These are phyloP conservation scores for Drosophila bocqueti DNA, from an alignment of 1,140 invertebrate species.

Conservation along the genomic window DNA sequence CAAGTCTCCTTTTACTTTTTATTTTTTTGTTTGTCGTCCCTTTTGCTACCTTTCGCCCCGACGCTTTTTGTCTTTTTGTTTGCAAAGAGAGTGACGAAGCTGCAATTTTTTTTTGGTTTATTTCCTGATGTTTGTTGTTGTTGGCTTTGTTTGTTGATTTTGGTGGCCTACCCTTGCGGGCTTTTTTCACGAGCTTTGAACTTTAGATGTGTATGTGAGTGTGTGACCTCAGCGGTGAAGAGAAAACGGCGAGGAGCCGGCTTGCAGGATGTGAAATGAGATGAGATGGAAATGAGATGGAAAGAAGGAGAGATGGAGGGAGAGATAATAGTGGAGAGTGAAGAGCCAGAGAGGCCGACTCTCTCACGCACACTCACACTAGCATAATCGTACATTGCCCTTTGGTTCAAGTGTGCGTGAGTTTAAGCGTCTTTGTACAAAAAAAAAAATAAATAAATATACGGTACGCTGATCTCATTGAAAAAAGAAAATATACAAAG, in stretches of 20 bases:
- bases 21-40: constrained; percentile 47
- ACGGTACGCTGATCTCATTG: constrained; percentile 74
- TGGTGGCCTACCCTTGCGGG: constrained; percentile 36
- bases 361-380: constrained; percentile 48
- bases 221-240: constrained; percentile 47
- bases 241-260: constrained; percentile 32
- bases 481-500: constrained; percentile 46
- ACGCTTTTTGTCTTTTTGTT: constrained; percentile 44
- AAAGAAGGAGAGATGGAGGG: constrained; percentile 14
- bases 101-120: constrained; percentile 33
- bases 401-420: constrained; percentile 36
- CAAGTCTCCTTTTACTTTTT: constrained; percentile 24
- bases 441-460: constrained; percentile 33
- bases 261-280: constrained; percentile 34
- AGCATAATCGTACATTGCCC: constrained; percentile 76
- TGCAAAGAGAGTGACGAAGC: constrained; percentile 34
- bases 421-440: constrained; percentile 27
- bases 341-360: constrained; percentile 15
- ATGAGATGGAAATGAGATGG: constrained; percentile 21
- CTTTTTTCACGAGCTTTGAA: constrained; percentile 63
- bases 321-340: constrained; percentile 29
- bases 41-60: constrained; percentile 38
- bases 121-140: constrained; percentile 5
- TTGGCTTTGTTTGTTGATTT: constrained; percentile 32
- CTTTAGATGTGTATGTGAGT: constrained; percentile 42